Base-by-base conservation (phyloP, 2,888 invertebrate genomes). In the Eupithecia abbreviata region DNA sequence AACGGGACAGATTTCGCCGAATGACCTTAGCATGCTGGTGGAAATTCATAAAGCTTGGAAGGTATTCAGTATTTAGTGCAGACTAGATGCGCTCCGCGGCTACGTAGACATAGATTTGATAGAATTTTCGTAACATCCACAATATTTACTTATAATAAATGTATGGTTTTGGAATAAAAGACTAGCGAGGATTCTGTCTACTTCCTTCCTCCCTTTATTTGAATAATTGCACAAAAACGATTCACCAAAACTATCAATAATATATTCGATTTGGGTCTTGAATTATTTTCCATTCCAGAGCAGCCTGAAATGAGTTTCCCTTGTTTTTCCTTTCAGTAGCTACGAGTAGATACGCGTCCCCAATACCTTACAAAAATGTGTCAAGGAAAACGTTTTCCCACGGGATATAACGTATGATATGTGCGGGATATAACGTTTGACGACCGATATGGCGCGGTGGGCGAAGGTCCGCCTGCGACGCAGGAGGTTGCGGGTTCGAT, bases 381-480 rank as follows among this genome's bases (percentile, higher is more conserved):
- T 71, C 66, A 73, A 73, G 73, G 73, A 75, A 78, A 75, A 68
- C n/a, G 6, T 9, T 6, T 18, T 73, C 68, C 65, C 73, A 65
- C 41, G 68, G 75, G 73, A 69, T 30, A 47, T 69, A 69, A 69
- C 30, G 4, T 12, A 47, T 43, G 68, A 68, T 45, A 47, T 69
- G n/a, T n/a, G n/a, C n/a, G n/a, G n/a, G n/a, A n/a, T n/a, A n/a
- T n/a, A n/a, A n/a, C n/a, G n/a, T n/a, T n/a, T n/a, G n/a, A n/a
- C n/a, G n/a, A n/a, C n/a, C n/a, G n/a, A n/a, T n/a, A n/a, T n/a
- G n/a, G n/a, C n/a, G n/a, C n/a, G n/a, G n/a, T n/a, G n/a, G n/a
- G n/a, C n/a, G n/a, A n/a, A n/a, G n/a, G n/a, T n/a, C n/a, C n/a
- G n/a, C n/a, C n/a, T n/a, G n/a, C n/a, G n/a, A n/a, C n/a, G n/a